A percentile compares a stretch with the other conserved stretches of the same genome.
Conservation (phyloP, 2,797 vertebrate genomes). For the Pantherophis vulpinus region DNA sequence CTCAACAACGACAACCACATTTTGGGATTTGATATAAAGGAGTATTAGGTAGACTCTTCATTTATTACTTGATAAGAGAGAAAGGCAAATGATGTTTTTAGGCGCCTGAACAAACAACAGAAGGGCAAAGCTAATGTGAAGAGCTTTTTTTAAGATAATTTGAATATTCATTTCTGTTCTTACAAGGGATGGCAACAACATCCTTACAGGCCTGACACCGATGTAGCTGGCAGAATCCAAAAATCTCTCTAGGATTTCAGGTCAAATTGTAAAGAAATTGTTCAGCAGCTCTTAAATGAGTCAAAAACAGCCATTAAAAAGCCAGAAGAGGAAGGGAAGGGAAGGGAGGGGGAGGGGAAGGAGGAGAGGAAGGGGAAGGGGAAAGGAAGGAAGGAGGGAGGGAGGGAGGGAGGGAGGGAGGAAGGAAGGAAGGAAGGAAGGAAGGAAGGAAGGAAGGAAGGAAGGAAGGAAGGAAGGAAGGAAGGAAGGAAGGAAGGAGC, state of each 20-base stretch:
- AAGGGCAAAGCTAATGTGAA: background rate
- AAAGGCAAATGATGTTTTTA: constrained; percentile 32
- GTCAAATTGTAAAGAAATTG: constrained; percentile 7
- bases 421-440: no score
- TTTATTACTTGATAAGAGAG: background rate
- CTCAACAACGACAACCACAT: constrained; percentile 23
- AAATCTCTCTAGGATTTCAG: constrained; percentile 22
- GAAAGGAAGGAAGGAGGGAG: fast-evolving
- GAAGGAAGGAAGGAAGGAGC: background rate
- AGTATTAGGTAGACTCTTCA: constrained; percentile 9
- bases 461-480: no score
- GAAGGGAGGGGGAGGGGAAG: no score
- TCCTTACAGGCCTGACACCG: background rate
- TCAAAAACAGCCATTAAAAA: background rate
- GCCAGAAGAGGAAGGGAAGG: background rate
- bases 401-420: background rate
- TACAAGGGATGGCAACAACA: background rate
- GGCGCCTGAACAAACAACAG: background rate
- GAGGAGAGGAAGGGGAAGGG: no score
- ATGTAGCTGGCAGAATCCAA: background rate
- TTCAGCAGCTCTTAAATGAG: background rate
- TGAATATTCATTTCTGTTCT: constrained; percentile 34
- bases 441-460: background rate
- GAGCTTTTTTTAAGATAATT: constrained; percentile 29
- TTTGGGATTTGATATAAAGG: background rate